Base-by-base conservation (phyloP, 2,113 vertebrate genomes). In the Odobenus rosmarus region DNA sequence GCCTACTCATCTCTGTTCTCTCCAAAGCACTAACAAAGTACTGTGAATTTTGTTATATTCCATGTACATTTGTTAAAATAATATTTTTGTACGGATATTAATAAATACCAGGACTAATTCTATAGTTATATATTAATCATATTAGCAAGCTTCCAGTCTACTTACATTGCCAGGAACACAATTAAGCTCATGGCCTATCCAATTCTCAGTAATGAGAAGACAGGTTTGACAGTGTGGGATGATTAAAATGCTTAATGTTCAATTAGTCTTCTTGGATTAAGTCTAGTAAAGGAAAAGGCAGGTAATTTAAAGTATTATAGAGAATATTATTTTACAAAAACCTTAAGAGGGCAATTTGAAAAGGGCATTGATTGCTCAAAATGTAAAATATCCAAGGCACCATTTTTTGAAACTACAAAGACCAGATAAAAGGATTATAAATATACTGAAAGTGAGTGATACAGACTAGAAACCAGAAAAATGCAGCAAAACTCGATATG, bases 311-410 rank as follows among this genome's bases (percentile, higher is more conserved):
- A 97, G 62, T 90, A 96, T 97, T 93, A 97, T 93, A 42, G 59
- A 81, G 92, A 94, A 88, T 88, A 95, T 96, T 96, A 97, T 97
- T 97, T 96, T 96, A 93, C 46, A 97, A 85, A 98, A 97, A 87
- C 19, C 79, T 81, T 96, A 88, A 96, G 94, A 96, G 69, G 81
- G 69, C 74, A 71, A 93, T 80, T 97, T 91, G 46, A 97, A 99
- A 98, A 98, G 51, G 39, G 8, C 97, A 98, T 98, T 98, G 98
- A 98, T 98, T 92, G 74, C 86, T 98, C 67, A 97, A 82, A 91
- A 96, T 97, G 98, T 97, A 97, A 98, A 98, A 98, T 98, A 98
- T 96, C 92, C 62, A 97, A 97, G 97, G 95, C 96, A 98, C 97
- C 98, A 97, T 97, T 98, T 77, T 77, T 98, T 98, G 86, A 94